A percentile compares a stretch with the other conserved stretches of the same genome.
phyloP scores from a whole-genome alignment of 1,140 invertebrate genomes.

The Drosophila lini region DNA sequence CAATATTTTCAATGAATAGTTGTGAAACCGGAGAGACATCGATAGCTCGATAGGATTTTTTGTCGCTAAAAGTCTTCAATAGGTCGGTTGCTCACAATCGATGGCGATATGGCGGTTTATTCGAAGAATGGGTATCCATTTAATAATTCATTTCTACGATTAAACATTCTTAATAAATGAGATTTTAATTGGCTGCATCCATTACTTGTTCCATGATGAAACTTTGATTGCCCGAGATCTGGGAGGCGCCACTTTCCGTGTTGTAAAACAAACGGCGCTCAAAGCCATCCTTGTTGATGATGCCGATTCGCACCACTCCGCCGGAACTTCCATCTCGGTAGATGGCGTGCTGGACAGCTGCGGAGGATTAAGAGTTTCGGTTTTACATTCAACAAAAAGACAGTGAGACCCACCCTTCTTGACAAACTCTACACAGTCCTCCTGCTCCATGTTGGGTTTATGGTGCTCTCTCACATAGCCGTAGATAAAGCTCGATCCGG shows the following conservation, averaged over 20 bases:
- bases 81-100: neutral
- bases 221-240: conserved; percentile 49
- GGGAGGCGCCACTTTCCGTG: conserved; percentile 61
- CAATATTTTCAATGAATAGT: neutral
- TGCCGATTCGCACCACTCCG: conserved; percentile 94
- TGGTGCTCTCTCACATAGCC: conserved; percentile 97
- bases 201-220: conserved; percentile 32
- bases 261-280: conserved; percentile 89
- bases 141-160: neutral
- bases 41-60: neutral
- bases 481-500: conserved; percentile 97
- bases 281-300: conserved; percentile 94
- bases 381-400: no score
- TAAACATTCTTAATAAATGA: no score
- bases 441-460: conserved; percentile 93
- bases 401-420: conserved; percentile 88
- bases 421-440: conserved; percentile 94
- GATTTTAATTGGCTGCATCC: conserved; percentile 10
- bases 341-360: conserved; percentile 95
- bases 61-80: no score
- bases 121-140: neutral
- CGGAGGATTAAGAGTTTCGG: conserved; percentile 72
- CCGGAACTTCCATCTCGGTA: conserved; percentile 97
- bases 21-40: neutral
- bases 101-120: neutral